These are phyloP conservation scores for Ptychobarbus kaznakovi DNA, from an alignment of 2,797 vertebrate genomes.

Conservation along the genomic window DNA sequence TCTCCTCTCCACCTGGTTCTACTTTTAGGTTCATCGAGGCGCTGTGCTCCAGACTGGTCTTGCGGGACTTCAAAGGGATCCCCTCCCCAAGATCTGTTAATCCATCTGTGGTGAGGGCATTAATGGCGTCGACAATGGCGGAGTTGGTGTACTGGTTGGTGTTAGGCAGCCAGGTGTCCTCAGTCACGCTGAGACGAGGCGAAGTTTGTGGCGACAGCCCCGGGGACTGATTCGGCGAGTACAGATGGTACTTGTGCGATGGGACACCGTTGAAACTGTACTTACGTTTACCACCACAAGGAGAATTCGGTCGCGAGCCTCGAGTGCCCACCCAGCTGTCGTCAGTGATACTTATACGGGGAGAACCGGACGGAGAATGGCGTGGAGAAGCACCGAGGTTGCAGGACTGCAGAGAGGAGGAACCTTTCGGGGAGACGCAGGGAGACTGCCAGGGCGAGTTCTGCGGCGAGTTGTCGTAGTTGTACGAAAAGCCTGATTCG, in stretches of 20 bases:
- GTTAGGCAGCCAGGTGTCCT: conserved; percentile 90
- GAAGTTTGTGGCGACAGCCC: conserved; percentile 88
- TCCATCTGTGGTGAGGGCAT: conserved; percentile 93
- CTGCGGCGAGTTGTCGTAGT: conserved; percentile 91
- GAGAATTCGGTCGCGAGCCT: conserved; percentile 85
- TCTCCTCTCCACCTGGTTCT: conserved; percentile 87
- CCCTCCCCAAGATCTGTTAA: conserved; percentile 88
- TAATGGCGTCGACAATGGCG: conserved; percentile 95
- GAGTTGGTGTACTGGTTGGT: conserved; percentile 98
- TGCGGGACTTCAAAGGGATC: conserved; percentile 90
- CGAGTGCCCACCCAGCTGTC: conserved; percentile 87
- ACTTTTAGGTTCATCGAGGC: conserved; percentile 87
- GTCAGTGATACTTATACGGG: conserved; percentile 85
- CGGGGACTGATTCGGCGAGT: conserved; percentile 88
- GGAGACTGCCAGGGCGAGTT: conserved; percentile 97
- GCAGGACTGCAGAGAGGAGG: conserved; percentile 83
- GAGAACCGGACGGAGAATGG: conserved; percentile 88
- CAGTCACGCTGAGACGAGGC: conserved; percentile 89
- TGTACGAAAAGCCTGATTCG: conserved; percentile 92
- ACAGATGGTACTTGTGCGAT: conserved; percentile 80
- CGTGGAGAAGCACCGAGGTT: conserved; percentile 83
- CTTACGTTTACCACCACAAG: conserved; percentile 93
- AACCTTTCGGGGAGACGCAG: conserved; percentile 92
- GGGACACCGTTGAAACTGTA: conserved; percentile 85
- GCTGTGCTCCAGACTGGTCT: conserved; percentile 84